Evolutionary conservation across 2,888 invertebrate species (phyloP).

Genomic region (Anorthoa munda): DNA sequence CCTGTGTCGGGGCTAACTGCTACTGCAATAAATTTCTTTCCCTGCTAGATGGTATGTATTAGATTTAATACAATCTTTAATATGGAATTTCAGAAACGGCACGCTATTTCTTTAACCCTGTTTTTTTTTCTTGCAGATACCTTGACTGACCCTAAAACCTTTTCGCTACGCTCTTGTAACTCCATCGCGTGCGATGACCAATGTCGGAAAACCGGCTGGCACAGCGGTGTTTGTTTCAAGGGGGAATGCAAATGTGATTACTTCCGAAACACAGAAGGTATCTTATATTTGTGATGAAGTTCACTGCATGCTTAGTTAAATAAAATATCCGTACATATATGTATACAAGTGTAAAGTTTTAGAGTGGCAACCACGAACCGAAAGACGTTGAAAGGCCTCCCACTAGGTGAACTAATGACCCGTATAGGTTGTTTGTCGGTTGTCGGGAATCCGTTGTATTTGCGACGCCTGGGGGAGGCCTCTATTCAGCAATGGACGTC

Average conservation of each 20-base stretch:
- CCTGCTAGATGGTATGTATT: conserved; percentile 8
- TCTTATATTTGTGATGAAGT: neutral
- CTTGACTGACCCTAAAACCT: neutral
- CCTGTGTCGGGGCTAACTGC: conserved; percentile 36
- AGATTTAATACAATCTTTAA: neutral
- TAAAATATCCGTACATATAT: no score
- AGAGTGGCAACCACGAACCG: no score
- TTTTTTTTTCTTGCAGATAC: neutral
- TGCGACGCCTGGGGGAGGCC: no score
- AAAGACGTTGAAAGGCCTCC: no score
- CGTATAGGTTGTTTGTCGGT: no score
- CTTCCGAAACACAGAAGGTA: conserved; percentile 31
- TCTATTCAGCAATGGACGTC: no score
- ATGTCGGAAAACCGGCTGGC: conserved; percentile 17
- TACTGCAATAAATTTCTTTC: conserved; percentile 35
- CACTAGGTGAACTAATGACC: no score
- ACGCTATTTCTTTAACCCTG: neutral
- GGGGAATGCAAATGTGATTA: conserved; percentile 38
- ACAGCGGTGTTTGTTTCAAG: conserved; percentile 25
- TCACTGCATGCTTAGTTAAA: no score
- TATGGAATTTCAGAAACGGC: neutral
- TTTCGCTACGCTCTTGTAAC: conserved; percentile 16
- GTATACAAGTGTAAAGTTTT: no score
- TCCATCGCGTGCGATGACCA: conserved; percentile 12
- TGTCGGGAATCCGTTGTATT: no score